A percentile compares a stretch with the other conserved stretches of the same genome.
Evolutionary conservation across 2,888 invertebrate species (phyloP).

Genomic region (Ramazzottius varieornatus): DNA sequence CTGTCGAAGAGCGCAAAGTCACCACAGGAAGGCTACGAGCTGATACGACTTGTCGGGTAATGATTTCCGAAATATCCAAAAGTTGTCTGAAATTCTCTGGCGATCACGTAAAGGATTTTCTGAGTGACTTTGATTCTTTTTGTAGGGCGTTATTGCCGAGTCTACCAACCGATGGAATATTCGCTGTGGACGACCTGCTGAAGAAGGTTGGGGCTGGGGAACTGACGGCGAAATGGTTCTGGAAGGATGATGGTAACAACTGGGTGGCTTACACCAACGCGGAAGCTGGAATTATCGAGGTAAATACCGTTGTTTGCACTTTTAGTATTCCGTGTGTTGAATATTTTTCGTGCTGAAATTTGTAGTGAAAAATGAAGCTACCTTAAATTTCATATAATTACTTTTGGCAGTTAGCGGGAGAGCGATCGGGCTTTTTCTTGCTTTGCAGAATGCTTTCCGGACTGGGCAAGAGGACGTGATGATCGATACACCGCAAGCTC

Average conservation of each 20-base stretch:
- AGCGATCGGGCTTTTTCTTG: conserved; percentile 4
- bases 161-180: conserved; percentile 76
- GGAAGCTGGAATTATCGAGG: conserved; percentile 77
- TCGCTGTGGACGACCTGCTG: conserved; percentile 64
- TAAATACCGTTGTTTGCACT: too few relatives aligned
- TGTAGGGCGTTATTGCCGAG: conserved; percentile 68
- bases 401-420: too few relatives aligned
- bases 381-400: too few relatives aligned
- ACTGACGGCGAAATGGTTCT: conserved; percentile 68
- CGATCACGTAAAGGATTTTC: too few relatives aligned
- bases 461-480: conserved; percentile 84
- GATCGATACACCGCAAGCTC: conserved; percentile 63
- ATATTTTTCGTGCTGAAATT: too few relatives aligned
- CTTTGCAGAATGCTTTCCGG: conserved; percentile 45
- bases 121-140: conserved; percentile 7
- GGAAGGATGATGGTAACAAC: conserved; percentile 70
- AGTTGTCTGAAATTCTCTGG: too few relatives aligned
- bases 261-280: conserved; percentile 77
- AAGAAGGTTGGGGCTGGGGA: conserved; percentile 28
- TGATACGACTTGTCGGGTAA: conserved; percentile 69
- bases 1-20: conserved; percentile 45
- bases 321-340: too few relatives aligned
- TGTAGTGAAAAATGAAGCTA: too few relatives aligned
- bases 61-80: too few relatives aligned
- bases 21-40: conserved; percentile 87